Evolutionary conservation across 2,888 invertebrate species (phyloP).

Genomic region (Agonopterix heracliana): DNA sequence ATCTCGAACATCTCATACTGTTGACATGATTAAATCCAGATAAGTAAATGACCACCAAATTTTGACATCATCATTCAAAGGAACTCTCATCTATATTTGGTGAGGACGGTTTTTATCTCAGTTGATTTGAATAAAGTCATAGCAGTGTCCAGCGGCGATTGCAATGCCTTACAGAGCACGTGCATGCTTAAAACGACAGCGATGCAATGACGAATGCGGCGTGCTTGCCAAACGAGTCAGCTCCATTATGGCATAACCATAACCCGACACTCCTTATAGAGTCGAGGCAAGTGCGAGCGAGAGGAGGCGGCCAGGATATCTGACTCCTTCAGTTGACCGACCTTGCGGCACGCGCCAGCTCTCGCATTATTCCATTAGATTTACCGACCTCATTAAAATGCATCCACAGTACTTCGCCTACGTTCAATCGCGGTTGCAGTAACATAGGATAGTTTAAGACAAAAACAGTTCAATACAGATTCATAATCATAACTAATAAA

Average conservation of each 20-base stretch:
- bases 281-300: conserved; percentile 42
- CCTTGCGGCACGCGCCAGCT: conserved; percentile 71
- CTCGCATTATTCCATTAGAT: conserved; percentile 49
- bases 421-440: conserved; percentile 22
- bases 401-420: conserved; percentile 32
- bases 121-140: conserved; percentile 33
- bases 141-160: conserved; percentile 47
- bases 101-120: conserved; percentile 41
- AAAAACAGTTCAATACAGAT: too few relatives aligned
- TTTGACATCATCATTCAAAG: conserved; percentile 47
- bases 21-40: conserved; percentile 1
- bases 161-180: conserved; percentile 47
- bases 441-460: not conserved
- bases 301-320: conserved; percentile 39
- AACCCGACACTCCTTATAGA: conserved; percentile 44
- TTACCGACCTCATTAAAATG: conserved; percentile 48
- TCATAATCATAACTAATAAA: not conserved
- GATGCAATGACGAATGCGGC: conserved; percentile 47
- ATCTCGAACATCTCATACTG: too few relatives aligned
- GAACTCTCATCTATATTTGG: conserved; percentile 26
- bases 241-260: conserved; percentile 45
- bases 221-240: conserved; percentile 40
- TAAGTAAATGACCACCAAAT: conserved; percentile 32
- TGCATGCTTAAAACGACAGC: conserved; percentile 29
- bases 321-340: conserved; percentile 57